These are phyloP conservation scores for Catharus ustulatus DNA, from an alignment of 2,797 vertebrate species.

Conservation along the genomic window DNA sequence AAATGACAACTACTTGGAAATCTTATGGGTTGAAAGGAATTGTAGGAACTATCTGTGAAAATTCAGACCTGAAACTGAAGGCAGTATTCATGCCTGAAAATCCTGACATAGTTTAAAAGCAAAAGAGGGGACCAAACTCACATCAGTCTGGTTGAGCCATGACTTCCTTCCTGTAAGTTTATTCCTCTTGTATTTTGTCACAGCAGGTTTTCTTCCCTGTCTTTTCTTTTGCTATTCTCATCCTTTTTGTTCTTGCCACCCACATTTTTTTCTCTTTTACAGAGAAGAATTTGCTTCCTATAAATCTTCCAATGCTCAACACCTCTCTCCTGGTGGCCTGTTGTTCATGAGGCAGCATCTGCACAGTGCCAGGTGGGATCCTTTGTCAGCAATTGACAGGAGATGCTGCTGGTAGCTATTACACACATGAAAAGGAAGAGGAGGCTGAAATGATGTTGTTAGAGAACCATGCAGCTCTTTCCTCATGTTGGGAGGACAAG, in stretches of 20 bases:
- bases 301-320: slow-evolving; percentile 14
- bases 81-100: background rate
- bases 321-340: slow-evolving; percentile 18
- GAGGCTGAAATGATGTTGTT: background rate
- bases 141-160: background rate
- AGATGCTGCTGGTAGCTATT: slow-evolving; percentile 22
- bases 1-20: background rate
- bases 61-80: background rate
- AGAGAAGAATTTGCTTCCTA: background rate
- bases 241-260: background rate
- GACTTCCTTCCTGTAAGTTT: background rate
- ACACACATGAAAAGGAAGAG: background rate
- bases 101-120: background rate
- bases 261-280: background rate
- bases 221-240: background rate
- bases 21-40: background rate
- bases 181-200: background rate
- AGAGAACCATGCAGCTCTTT: background rate
- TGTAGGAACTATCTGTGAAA: background rate
- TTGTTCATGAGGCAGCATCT: slow-evolving; percentile 25
- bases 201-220: background rate
- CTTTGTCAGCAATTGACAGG: slow-evolving; percentile 39
- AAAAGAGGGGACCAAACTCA: background rate
- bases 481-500: background rate
- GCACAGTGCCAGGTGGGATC: background rate